phyloP scores from a whole-genome alignment of 2,888 invertebrate species.

The Eulithis testata region DNA sequence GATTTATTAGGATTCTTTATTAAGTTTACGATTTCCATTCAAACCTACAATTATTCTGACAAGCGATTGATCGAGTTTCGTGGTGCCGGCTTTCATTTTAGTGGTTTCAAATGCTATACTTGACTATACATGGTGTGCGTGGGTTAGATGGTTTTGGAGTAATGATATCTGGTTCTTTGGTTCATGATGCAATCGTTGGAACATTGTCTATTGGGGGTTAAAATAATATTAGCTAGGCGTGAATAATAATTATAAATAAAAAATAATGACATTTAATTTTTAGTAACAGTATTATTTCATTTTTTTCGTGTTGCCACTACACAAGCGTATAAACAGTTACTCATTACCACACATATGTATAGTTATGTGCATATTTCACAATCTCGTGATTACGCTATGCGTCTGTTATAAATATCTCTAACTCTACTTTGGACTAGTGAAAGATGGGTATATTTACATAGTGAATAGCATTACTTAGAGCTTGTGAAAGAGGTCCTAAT shows the following conservation, averaged over 20 bases:
- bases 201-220: neutral
- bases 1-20: slow-evolving; percentile 45
- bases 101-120: slow-evolving; percentile 37
- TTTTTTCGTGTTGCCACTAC: neutral
- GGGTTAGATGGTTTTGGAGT: slow-evolving; percentile 23
- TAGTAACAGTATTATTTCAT: no score
- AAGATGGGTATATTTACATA: no score
- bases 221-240: neutral
- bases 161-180: slow-evolving; percentile 19
- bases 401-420: no score
- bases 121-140: slow-evolving; percentile 35
- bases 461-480: no score
- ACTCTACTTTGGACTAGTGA: no score
- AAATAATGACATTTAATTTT: no score
- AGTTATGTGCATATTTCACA: no score
- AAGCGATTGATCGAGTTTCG: slow-evolving; percentile 52
- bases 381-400: no score
- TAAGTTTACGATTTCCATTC: slow-evolving; percentile 43
- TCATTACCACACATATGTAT: no score
- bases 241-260: neutral
- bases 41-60: slow-evolving; percentile 53
- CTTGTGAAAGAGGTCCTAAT: no score
- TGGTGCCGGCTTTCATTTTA: slow-evolving; percentile 40
- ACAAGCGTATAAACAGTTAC: no score
- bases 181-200: slow-evolving; percentile 14